Conservation (phyloP, 2,888 invertebrate species). For the Protonemura montana region DNA sequence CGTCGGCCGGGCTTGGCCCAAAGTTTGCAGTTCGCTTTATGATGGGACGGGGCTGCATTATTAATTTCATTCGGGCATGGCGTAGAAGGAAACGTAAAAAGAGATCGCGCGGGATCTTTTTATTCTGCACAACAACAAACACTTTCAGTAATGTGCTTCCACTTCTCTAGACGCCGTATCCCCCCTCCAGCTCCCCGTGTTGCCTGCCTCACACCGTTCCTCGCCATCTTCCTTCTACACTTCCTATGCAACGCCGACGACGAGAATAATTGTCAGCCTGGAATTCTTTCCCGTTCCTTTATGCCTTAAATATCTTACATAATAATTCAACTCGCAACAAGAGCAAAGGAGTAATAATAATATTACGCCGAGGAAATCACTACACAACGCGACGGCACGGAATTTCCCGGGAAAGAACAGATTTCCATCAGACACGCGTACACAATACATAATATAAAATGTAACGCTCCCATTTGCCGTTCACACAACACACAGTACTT, state of each 20-base stretch:
- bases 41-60: slow-evolving; percentile 34
- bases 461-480: slow-evolving; percentile 13
- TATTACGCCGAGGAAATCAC: slow-evolving; percentile 34
- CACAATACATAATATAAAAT: slow-evolving; percentile 37
- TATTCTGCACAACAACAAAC: slow-evolving; percentile 30
- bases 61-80: slow-evolving; percentile 13
- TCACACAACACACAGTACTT: slow-evolving; percentile 32
- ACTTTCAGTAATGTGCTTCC: slow-evolving; percentile 31
- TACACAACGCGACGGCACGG: slow-evolving; percentile 35
- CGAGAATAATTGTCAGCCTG: slow-evolving; percentile 22
- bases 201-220: neutral
- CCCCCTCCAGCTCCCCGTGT: neutral
- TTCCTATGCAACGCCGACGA: neutral
- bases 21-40: slow-evolving; percentile 22
- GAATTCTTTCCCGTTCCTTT: slow-evolving; percentile 27
- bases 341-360: slow-evolving; percentile 24
- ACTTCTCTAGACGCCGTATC: slow-evolving; percentile 10
- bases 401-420: slow-evolving; percentile 35
- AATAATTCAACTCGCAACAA: slow-evolving; percentile 26
- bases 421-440: slow-evolving; percentile 40
- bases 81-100: slow-evolving; percentile 32
- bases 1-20: neutral
- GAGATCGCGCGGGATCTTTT: slow-evolving; percentile 15
- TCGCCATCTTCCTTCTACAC: neutral
- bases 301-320: slow-evolving; percentile 25